Base-by-base conservation (phyloP, 2,888 invertebrate genomes). In the Linhomoeus sp. region DNA sequence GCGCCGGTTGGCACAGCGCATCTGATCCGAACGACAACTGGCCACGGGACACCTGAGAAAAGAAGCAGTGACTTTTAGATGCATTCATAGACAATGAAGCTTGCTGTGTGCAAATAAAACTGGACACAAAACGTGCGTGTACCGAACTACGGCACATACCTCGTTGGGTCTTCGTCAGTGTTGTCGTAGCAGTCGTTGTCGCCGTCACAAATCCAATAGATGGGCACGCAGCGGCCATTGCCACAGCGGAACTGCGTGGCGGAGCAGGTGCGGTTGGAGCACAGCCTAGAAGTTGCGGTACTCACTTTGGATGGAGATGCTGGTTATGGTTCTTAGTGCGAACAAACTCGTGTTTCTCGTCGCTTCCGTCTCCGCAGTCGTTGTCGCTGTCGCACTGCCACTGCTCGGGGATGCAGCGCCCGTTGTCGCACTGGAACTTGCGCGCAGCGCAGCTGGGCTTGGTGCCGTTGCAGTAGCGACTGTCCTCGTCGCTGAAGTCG, bases 131-230 rank as follows among this genome's bases (percentile, higher is more conserved):
- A n/a, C 7, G 37, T 44, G 25, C 15, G 22, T 37, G 17, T 12
- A n/a, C n/a, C n/a, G n/a, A n/a, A n/a, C n/a, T n/a, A n/a, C n/a
- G n/a, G n/a, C n/a, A n/a, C n/a, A n/a, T n/a, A n/a, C n/a, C n/a
- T n/a, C 90, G 92, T 12, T 29, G 29, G 29, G 7, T 12, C 80
- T 69, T 90, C 88, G 66, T 90, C 88, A 1, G 80, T 81, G 43
- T 81, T 85, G 63, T 79, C 81, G 54, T 83, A 84, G 70, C 88
- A 88, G 73, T 88, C 87, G 65, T 79, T 78, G 66, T 85, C 83
- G 70, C 86, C 86, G 73, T 90, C 85, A 74, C 88, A 90, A 57
- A 86, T 82, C 78, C 78, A 62, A 49, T 60, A 25, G 7, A 37
- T n/a, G 5, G 38, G 45, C 2, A 92, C 81, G 59, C 90, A 92